Evolutionary conservation across 2,113 vertebrate genomes (phyloP), one percentile per base, ranked within the genome.

Genomic region (Indri indri): DNA sequence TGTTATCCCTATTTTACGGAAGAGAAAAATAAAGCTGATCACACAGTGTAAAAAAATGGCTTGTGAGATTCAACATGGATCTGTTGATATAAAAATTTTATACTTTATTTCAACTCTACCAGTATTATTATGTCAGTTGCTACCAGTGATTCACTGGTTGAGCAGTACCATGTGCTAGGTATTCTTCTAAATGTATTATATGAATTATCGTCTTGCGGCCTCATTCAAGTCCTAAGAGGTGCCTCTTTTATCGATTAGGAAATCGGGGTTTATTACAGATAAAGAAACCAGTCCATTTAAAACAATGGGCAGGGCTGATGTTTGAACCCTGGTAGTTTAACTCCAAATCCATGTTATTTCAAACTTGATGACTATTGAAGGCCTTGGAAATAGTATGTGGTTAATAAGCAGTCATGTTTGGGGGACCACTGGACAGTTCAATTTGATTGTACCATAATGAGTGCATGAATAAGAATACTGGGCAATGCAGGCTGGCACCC

Each of bases 1-100:
- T 90, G 74, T 81, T 85, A 54, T 30, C 17, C n/a, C 20, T 94
- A 3, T 87, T 94, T 95, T 93, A 92, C 17, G 92, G 83, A 34
- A 81, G 22, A 94, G 45, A 81, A 90, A 92, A 76, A 77, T 54
- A 63, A 96, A 79, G n/a, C 45, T 76, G 40, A 81, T 76, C n/a
- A 70, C 13, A 77, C 18, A 90, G n/a, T 50, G 5, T 88, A 65
- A 87, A 79, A 50, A 66, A 66, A 25, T 84, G 50, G 20, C 17
- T 94, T 37, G 76, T 85, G 82, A 73, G 63, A 57, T 70, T 40
- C 82, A 61, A 87, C 27, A 42, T 40, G 68, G 59, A 70, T 88
- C 40, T 85, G 80, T 80, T 81, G 54, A n/a, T 85, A 57, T 25
- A 71, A 10, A 47, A 70, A 37, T 45, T 76, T 12, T 61, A 40